phyloP scores from a whole-genome alignment of 2,113 vertebrate genomes.

The Microtus ochrogaster region DNA sequence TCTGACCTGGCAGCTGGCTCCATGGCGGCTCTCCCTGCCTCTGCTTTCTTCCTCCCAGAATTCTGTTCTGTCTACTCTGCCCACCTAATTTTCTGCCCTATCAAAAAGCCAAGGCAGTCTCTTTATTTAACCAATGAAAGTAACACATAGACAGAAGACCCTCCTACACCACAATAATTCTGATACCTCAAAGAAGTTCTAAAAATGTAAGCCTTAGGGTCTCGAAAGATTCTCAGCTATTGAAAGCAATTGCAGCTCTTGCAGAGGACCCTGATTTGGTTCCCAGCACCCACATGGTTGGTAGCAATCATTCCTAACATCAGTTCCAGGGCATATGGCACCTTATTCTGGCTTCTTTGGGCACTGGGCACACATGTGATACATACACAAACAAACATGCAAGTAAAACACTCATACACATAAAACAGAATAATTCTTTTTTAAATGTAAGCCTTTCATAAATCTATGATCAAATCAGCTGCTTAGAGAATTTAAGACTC shows the following conservation, averaged over 20 bases:
- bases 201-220: neutral
- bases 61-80: too few species aligned
- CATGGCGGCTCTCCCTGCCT: too few species aligned
- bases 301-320: neutral
- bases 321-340: neutral
- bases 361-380: neutral
- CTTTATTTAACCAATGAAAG: too few species aligned
- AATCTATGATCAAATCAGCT: neutral
- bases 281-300: neutral
- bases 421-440: neutral
- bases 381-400: neutral
- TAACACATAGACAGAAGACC: too few species aligned
- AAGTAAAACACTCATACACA: neutral
- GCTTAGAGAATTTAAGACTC: neutral
- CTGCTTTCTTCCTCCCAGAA: too few species aligned
- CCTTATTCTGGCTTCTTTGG: neutral
- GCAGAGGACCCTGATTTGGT: neutral
- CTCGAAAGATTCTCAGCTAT: neutral
- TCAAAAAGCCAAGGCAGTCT: too few species aligned
- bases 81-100: too few species aligned
- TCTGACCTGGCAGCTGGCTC: too few species aligned
- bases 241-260: constrained; percentile 13
- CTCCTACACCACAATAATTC: neutral
- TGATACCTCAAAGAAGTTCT: neutral
- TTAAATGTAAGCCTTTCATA: neutral